These are phyloP conservation scores for Semicossyphus pulcher DNA, from an alignment of 2,113 vertebrate genomes.

Conservation along the genomic window DNA sequence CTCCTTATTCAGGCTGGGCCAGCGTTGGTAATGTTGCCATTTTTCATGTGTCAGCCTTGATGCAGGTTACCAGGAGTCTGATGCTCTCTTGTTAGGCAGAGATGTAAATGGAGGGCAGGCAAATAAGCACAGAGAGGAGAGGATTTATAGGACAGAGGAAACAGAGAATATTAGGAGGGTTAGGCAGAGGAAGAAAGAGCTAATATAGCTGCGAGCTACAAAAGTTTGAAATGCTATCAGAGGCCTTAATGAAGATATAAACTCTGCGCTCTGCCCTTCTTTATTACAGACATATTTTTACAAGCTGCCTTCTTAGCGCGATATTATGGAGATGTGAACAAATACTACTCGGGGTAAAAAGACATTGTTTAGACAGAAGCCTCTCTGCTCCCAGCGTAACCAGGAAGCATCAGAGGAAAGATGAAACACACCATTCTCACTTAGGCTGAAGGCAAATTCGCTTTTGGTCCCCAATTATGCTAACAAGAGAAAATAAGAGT, in stretches of 20 bases:
- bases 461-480: slow-evolving; percentile 81
- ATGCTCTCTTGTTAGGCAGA: slow-evolving; percentile 75
- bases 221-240: slow-evolving; percentile 59
- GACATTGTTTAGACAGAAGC: slow-evolving; percentile 66
- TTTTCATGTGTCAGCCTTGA: slow-evolving; percentile 96
- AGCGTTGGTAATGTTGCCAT: slow-evolving; percentile 95
- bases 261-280: slow-evolving; percentile 64
- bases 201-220: slow-evolving; percentile 67
- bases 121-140: slow-evolving; percentile 35
- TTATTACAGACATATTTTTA: slow-evolving; percentile 76
- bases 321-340: slow-evolving; percentile 78
- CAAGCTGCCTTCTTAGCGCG: slow-evolving; percentile 69
- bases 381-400: slow-evolving; percentile 66
- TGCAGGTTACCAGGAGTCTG: slow-evolving; percentile 87
- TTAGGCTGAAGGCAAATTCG: slow-evolving; percentile 77
- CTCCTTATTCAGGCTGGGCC: slow-evolving; percentile 94
- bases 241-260: slow-evolving; percentile 77
- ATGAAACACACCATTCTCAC: slow-evolving; percentile 73
- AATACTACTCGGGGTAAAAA: slow-evolving; percentile 73
- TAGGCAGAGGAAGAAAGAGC: slow-evolving; percentile 29
- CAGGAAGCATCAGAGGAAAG: slow-evolving; percentile 73
- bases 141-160: slow-evolving; percentile 32
- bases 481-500: slow-evolving; percentile 78
- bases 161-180: slow-evolving; percentile 27
- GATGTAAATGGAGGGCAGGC: slow-evolving; percentile 48